Evolutionary conservation across 2,113 vertebrate genomes (phyloP).

Genomic region (Corythornis cristatus): DNA sequence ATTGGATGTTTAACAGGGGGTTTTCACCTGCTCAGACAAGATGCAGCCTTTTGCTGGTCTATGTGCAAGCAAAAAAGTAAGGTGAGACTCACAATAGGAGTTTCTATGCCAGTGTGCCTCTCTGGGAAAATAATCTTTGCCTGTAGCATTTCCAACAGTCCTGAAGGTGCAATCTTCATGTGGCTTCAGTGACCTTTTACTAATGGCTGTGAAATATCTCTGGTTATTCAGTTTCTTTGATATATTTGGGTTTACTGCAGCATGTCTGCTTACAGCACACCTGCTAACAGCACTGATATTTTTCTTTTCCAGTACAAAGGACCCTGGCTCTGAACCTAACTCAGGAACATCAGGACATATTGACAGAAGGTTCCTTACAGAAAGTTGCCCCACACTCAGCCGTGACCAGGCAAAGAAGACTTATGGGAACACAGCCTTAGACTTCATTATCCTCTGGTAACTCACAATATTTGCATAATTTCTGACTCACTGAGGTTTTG

Average conservation of each 20-base stretch:
- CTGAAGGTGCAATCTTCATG: not conserved
- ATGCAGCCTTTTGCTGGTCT: not conserved
- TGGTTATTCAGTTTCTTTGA: not conserved
- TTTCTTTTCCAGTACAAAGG: not conserved
- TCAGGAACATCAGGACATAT: not conserved
- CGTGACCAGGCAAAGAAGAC: not conserved
- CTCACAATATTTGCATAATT: not conserved
- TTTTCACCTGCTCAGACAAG: not conserved
- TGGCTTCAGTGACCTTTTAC: not conserved
- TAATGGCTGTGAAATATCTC: not conserved
- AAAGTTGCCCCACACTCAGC: not conserved
- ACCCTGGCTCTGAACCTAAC: not conserved
- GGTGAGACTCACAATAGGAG: not conserved
- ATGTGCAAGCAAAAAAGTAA: not conserved
- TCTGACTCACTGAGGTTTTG: rapidly evolving
- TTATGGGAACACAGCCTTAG: not conserved
- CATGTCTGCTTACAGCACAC: not conserved
- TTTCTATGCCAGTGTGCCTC: not conserved
- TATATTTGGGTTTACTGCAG: not conserved
- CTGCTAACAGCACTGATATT: not conserved
- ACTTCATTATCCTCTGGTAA: not conserved
- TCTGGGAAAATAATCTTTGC: not conserved
- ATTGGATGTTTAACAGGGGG: not conserved
- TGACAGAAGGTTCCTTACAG: not conserved
- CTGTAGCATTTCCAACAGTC: not conserved